Evolutionary conservation across 2,113 vertebrate genomes (phyloP).

Genomic region (Centropristis striata): DNA sequence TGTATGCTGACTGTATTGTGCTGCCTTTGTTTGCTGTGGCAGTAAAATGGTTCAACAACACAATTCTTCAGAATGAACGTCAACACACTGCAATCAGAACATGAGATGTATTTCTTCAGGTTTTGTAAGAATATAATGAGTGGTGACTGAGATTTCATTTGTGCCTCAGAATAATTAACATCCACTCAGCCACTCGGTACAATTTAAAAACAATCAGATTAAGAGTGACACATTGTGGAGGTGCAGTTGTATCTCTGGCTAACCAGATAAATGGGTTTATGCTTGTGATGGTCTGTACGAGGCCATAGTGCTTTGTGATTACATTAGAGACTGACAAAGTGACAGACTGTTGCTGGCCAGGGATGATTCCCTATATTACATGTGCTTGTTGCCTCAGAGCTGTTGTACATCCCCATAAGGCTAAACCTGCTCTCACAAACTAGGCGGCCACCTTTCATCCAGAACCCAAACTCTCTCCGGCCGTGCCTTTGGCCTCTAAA

Average conservation of each 20-base stretch:
- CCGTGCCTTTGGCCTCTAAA: constrained; percentile 58
- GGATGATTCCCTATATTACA: constrained; percentile 29
- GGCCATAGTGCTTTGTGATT: constrained; percentile 26
- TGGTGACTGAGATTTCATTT: not conserved
- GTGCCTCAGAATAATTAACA: not conserved
- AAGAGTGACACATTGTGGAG: not conserved
- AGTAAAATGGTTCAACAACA: not conserved
- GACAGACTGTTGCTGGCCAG: not conserved
- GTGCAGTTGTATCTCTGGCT: not conserved
- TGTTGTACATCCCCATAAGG: constrained; percentile 16
- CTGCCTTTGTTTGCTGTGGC: constrained; percentile 17
- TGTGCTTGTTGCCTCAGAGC: constrained; percentile 36
- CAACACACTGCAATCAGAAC: not conserved
- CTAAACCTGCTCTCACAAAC: constrained; percentile 29
- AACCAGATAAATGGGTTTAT: constrained; percentile 7
- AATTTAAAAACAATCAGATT: not conserved
- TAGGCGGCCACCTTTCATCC: constrained; percentile 46
- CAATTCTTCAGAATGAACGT: not conserved
- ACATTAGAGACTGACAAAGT: constrained; percentile 30
- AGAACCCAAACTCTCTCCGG: constrained; percentile 18
- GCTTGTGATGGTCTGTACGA: not conserved
- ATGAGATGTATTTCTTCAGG: not conserved
- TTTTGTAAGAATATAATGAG: not conserved
- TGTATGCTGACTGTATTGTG: constrained; percentile 13
- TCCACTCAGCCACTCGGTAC: not conserved